These are phyloP conservation scores for Drosophila miranda DNA, from an alignment of 1,140 invertebrate genomes.

Conservation along the genomic window DNA sequence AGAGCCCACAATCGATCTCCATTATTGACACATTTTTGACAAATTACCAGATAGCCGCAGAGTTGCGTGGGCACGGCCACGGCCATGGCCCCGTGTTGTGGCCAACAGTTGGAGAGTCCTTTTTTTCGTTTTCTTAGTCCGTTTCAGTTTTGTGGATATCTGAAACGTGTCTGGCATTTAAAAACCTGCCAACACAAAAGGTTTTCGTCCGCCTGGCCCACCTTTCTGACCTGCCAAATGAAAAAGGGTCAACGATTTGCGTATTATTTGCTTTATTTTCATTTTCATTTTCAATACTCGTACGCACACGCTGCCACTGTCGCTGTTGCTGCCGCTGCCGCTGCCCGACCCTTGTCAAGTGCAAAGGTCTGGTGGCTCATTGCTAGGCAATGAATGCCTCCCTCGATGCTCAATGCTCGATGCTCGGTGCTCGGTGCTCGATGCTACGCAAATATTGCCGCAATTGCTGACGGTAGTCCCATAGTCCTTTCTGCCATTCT, in stretches of 20 bases:
- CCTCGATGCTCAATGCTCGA: constrained; percentile 2
- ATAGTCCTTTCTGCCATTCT: not conserved
- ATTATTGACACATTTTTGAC: constrained; percentile 81
- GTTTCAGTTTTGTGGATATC: constrained; percentile 35
- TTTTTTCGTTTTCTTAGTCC: constrained; percentile 25
- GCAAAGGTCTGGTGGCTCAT: constrained; percentile 39
- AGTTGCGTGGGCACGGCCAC: constrained; percentile 17
- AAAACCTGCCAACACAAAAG: constrained; percentile 43
- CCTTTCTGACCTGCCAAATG: constrained; percentile 53
- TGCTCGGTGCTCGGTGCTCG: not conserved
- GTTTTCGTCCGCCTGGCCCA: constrained; percentile 33
- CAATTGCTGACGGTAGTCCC: constrained; percentile 11
- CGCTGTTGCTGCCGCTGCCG: no score
- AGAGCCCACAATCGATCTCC: constrained; percentile 68
- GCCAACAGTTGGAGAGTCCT: constrained; percentile 29
- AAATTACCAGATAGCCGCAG: constrained; percentile 67
- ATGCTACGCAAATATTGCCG: constrained; percentile 40
- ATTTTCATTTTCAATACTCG: constrained; percentile 54
- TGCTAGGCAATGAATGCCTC: constrained; percentile 55
- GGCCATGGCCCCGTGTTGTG: constrained; percentile 20
- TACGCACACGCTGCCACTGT: constrained; percentile 1
- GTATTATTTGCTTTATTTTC: constrained; percentile 72
- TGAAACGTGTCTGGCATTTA: constrained; percentile 66
- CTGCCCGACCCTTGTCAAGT: constrained; percentile 61
- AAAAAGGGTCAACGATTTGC: constrained; percentile 65